Base-by-base conservation (phyloP, 2,797 vertebrate genomes). In the Steatocranus sp. region DNA sequence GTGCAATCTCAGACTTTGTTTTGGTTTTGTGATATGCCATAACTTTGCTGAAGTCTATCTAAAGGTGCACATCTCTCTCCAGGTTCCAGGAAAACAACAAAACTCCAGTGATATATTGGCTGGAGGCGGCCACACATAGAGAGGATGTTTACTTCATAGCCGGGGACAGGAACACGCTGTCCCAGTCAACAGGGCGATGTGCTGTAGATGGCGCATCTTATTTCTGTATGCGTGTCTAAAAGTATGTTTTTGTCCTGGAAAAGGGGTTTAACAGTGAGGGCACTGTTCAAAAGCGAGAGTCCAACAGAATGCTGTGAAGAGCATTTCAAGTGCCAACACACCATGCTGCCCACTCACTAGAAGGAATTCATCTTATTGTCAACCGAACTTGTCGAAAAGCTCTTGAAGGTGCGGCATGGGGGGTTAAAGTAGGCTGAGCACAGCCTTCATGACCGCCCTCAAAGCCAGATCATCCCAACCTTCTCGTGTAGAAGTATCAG, bases 321-420 rank as follows among this genome's bases (percentile, higher is more conserved):
- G 91, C 87, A 80, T 88, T 89, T 93, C 51, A 87, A 94, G 90
- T 89, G 94, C 89, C 94, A 94, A 83, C 83, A 88, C 84, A 92
- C 85, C 87, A 90, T 94, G 93, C 90, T 90, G 83, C 83, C 87
- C 78, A 74, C 84, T 92, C 76, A 41, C 87, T 54, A 27, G 43
- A 77, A 93, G 93, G 93, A 95, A 95, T 94, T 92, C 88, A 82
- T 83, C 8, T 89, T 90, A 91, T 94, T 96, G 92, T 94, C 80
- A 53, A 81, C 56, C 76, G 77, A 83, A 86, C 75, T 84, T 51
- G 76, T 68, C 76, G 15, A 83, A 87, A 87, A 70, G 54, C 81
- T 88, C 83, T 81, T 83, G 54, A 83, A 88, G 86, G 82, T 84
- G 84, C 54, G n/a, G 66, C 83, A 34, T 8, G 80, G 78, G 78